Percentiles rank a stretch among this genome's conserved stretches.
These are phyloP conservation scores for Hypercompe scribonia DNA, from an alignment of 2,888 invertebrate genomes.

Conservation along the genomic window DNA sequence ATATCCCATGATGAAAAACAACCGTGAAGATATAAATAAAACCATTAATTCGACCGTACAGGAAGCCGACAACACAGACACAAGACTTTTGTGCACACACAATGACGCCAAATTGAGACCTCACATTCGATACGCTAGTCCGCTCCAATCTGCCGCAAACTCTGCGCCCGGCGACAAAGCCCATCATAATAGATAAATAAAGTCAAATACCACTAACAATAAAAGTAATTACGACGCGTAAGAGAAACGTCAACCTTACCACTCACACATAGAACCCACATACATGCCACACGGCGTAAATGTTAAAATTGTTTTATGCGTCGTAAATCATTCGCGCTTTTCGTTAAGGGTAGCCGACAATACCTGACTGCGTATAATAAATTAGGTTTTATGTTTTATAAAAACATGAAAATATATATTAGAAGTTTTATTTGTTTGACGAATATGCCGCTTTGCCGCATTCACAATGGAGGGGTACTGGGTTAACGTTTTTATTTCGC, in stretches of 20 bases:
- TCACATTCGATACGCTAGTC: conserved; percentile 77
- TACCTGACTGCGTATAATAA: conserved; percentile 55
- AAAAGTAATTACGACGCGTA: conserved; percentile 14
- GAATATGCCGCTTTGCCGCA: conserved; percentile 46
- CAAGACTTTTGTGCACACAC: conserved; percentile 61
- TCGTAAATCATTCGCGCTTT: conserved; percentile 61
- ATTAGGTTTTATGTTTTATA: conserved; percentile 57
- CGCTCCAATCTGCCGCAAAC: conserved; percentile 58
- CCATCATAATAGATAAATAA: conserved; percentile 75
- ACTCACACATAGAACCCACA: conserved; percentile 15
- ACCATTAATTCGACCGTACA: conserved; percentile 38
- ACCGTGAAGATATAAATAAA: conserved; percentile 44
- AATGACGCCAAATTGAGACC: conserved; percentile 81
- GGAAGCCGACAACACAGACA: conserved; percentile 34
- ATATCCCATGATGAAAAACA: conserved; percentile 19
- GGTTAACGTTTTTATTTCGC: conserved; percentile 43
- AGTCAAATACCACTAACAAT: conserved; percentile 66
- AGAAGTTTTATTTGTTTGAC: conserved; percentile 55
- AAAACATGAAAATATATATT: conserved; percentile 54
- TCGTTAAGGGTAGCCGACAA: conserved; percentile 61
- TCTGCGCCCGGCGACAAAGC: conserved; percentile 68
- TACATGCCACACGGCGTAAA: conserved; percentile 9
- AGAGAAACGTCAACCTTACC: conserved; percentile 24
- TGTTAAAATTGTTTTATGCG: conserved; percentile 24
- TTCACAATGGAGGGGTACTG: conserved; percentile 39